Evolutionary conservation across 2,888 invertebrate genomes (phyloP).

Genomic region (Plusia festucae): DNA sequence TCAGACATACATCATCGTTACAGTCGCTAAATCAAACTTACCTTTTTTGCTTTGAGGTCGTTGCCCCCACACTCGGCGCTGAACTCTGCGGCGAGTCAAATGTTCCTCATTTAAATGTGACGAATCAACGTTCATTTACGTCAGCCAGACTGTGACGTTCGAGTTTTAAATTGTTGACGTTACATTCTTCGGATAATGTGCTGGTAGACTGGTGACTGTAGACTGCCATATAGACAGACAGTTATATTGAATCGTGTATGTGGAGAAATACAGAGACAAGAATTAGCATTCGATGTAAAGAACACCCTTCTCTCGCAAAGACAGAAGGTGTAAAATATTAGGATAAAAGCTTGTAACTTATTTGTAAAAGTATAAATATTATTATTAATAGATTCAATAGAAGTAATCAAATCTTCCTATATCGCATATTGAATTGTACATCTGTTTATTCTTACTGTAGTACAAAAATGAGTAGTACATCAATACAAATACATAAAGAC

Average conservation of each 20-base stretch:
- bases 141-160: conserved; percentile 17
- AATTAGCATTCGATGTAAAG: too few relatives aligned
- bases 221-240: neutral
- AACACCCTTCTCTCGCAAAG: too few relatives aligned
- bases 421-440: too few relatives aligned
- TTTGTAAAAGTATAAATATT: too few relatives aligned
- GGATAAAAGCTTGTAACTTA: too few relatives aligned
- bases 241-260: neutral
- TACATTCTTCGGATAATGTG: conserved; percentile 7
- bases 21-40: neutral
- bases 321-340: too few relatives aligned
- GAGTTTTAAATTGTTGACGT: conserved; percentile 21
- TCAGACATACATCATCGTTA: neutral
- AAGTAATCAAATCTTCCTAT: too few relatives aligned
- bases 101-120: conserved; percentile 32
- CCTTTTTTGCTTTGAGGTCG: conserved; percentile 8
- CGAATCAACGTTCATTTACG: conserved; percentile 38
- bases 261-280: neutral
- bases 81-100: conserved; percentile 9
- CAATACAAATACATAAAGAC: neutral
- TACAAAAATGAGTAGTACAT: neutral
- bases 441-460: neutral
- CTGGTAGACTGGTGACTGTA: neutral
- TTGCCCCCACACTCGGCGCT: conserved; percentile 1
- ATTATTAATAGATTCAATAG: too few relatives aligned